phyloP scores from a whole-genome alignment of 2,113 vertebrate genomes.

The Anoura caudifer region DNA sequence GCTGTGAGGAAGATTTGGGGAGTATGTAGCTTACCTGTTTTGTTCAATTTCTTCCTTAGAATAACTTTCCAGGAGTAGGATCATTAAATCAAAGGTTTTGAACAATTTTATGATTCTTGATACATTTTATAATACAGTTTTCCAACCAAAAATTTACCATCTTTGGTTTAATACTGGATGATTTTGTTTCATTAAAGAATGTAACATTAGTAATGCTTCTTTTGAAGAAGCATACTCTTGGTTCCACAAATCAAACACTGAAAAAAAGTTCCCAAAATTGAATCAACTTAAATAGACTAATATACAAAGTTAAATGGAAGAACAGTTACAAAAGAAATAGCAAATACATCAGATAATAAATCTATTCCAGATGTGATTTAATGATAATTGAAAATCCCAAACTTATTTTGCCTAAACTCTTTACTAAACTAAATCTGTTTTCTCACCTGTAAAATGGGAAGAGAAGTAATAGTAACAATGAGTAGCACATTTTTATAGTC shows the following conservation, averaged over 20 bases:
- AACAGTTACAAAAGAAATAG: neutral
- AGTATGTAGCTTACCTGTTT: neutral
- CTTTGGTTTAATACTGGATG: neutral
- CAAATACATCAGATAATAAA: neutral
- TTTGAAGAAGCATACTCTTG: neutral
- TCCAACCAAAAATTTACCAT: neutral
- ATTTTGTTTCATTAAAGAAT: neutral
- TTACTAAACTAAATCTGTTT: neutral
- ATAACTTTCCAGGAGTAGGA: neutral
- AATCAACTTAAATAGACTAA: slow-evolving; percentile 13
- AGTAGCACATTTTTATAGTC: neutral
- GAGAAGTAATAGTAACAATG: neutral
- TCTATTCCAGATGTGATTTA: neutral
- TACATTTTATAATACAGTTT: neutral
- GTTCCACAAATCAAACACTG: slow-evolving; percentile 23
- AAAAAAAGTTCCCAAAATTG: neutral
- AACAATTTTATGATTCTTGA: neutral
- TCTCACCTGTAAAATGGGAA: neutral
- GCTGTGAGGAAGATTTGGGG: neutral
- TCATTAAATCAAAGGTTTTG: neutral
- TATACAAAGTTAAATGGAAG: neutral
- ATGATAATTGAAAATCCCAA: neutral
- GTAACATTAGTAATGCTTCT: neutral
- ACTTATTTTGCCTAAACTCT: neutral
- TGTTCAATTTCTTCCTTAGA: neutral